Evolutionary conservation across 2,888 invertebrate genomes (phyloP).

Genomic region (Hermodice carunculata): DNA sequence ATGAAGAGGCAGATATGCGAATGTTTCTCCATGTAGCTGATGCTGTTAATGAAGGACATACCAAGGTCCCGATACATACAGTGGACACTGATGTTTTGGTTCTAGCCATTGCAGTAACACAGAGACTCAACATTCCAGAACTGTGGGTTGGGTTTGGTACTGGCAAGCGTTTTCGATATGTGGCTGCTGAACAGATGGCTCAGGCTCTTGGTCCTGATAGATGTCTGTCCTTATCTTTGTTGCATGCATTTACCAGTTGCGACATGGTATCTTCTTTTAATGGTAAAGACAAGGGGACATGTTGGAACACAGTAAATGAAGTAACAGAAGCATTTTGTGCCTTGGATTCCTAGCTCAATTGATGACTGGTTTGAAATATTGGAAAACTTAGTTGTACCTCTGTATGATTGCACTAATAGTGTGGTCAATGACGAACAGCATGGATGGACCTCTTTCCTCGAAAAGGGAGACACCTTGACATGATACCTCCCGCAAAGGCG

Average conservation of each 20-base stretch:
- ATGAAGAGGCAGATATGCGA: slow-evolving; percentile 35
- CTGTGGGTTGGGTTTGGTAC: slow-evolving; percentile 38
- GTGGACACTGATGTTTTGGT: slow-evolving; percentile 41
- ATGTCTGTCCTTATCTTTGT: slow-evolving; percentile 21
- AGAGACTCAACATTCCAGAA: slow-evolving; percentile 3
- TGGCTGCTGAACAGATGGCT: slow-evolving; percentile 35
- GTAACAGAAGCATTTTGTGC: background rate
- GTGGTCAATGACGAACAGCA: too few relatives aligned
- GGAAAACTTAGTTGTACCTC: too few relatives aligned
- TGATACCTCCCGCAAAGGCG: slow-evolving; percentile 1
- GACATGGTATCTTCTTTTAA: slow-evolving; percentile 31
- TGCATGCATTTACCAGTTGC: slow-evolving; percentile 39
- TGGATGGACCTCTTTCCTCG: too few relatives aligned
- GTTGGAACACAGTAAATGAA: background rate
- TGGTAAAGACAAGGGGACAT: slow-evolving; percentile 14
- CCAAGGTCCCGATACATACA: slow-evolving; percentile 26
- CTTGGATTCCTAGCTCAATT: background rate
- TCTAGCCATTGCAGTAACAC: slow-evolving; percentile 22
- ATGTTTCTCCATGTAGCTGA: slow-evolving; percentile 33
- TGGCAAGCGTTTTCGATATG: slow-evolving; percentile 29
- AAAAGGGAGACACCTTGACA: too few relatives aligned
- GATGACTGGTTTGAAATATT: too few relatives aligned
- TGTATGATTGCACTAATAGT: too few relatives aligned
- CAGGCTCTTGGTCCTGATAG: slow-evolving; percentile 17
- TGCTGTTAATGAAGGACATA: slow-evolving; percentile 15